Percentiles rank a stretch among this genome's conserved stretches.
phyloP scores from a whole-genome alignment of 2,113 vertebrate genomes.

The Corydoras sp. region DNA sequence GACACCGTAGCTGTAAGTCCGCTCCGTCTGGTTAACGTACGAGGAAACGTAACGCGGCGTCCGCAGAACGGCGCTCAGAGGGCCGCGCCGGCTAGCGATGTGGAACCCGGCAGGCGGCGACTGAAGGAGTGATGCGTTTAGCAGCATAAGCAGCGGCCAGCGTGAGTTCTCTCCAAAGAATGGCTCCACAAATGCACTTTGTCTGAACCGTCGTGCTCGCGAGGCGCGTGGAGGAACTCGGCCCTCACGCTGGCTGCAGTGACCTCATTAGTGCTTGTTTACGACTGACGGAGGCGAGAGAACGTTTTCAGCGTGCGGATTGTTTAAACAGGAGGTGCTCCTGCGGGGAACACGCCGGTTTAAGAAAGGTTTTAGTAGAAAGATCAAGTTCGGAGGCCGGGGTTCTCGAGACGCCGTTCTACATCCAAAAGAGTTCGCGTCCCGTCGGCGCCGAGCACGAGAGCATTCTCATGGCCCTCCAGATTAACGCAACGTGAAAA shows the following conservation, averaged over 20 bases:
- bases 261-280: background rate
- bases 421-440: no score
- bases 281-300: background rate
- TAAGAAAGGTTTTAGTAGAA: constrained; percentile 63
- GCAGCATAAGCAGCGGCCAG: constrained; percentile 25
- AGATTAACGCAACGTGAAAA: no score
- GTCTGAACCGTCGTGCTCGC: background rate
- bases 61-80: background rate
- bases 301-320: background rate
- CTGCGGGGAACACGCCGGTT: constrained; percentile 53
- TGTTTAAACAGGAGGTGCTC: constrained; percentile 38
- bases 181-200: constrained; percentile 16
- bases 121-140: constrained; percentile 6
- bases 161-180: constrained; percentile 8
- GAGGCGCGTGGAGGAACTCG: background rate
- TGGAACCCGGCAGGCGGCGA: constrained; percentile 24
- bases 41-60: no score
- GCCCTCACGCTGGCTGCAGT: background rate
- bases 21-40: no score
- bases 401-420: no score
- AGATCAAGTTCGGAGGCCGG: background rate
- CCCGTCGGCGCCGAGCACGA: no score
- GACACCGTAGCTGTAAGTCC: no score
- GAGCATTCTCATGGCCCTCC: no score
- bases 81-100: constrained; percentile 14